phyloP scores from a whole-genome alignment of 2,797 vertebrate species.

The Gallinago nigripennis region DNA sequence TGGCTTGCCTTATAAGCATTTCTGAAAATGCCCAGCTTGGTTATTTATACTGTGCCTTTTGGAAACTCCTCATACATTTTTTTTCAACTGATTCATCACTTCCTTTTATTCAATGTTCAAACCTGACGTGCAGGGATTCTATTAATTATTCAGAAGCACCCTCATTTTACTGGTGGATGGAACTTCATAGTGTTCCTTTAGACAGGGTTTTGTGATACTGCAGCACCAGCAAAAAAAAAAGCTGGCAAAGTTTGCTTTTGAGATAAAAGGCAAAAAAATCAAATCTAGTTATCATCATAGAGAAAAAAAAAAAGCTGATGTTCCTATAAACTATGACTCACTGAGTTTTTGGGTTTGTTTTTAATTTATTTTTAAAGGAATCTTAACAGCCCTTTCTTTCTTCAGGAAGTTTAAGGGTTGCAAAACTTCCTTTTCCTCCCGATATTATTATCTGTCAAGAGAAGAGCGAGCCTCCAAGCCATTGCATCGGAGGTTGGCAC shows the following conservation, averaged over 20 bases:
- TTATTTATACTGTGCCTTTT: background rate
- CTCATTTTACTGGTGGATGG: background rate
- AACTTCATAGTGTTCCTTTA: background rate
- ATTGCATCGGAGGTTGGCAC: background rate
- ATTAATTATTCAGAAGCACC: background rate
- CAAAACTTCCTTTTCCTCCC: constrained; percentile 24
- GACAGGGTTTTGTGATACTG: background rate
- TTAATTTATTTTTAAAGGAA: background rate
- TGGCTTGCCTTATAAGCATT: background rate
- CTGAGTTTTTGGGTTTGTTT: background rate
- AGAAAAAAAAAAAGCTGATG: background rate
- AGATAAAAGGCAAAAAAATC: background rate
- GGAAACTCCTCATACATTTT: background rate
- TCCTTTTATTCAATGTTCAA: background rate
- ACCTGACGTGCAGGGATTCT: background rate
- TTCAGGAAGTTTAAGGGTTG: background rate
- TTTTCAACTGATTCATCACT: background rate
- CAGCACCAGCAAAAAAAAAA: background rate
- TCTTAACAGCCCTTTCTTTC: background rate
- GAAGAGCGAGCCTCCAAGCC: background rate
- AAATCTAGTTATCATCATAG: background rate
- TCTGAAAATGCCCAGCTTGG: background rate
- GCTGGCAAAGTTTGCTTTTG: background rate
- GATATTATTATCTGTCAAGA: background rate
- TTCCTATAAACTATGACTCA: background rate